phyloP scores from a whole-genome alignment of 2,797 vertebrate species.

The Peromyscus melanophrys region DNA sequence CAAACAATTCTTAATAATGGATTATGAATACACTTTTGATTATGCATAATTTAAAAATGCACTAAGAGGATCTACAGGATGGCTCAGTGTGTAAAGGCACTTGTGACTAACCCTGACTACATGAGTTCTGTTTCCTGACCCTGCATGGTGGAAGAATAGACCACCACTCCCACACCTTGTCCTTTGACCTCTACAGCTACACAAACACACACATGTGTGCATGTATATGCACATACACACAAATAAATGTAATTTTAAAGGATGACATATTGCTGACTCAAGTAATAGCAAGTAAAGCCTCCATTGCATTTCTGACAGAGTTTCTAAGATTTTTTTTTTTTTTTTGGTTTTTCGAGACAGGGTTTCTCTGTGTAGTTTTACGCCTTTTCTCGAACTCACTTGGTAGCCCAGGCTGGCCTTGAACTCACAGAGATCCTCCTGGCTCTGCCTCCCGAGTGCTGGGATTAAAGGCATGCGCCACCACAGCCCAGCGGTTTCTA shows the following conservation, averaged over 20 bases:
- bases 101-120: not conserved
- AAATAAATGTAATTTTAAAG: not conserved
- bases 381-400: too few relatives aligned
- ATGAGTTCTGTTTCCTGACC: not conserved
- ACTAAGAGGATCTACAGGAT: not conserved
- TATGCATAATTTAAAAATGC: slow-evolving; percentile 52
- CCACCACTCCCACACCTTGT: not conserved
- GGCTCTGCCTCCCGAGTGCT: too few relatives aligned
- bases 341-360: too few relatives aligned
- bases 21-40: slow-evolving; percentile 30
- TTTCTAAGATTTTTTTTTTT: not conserved
- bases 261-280: not conserved
- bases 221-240: not conserved
- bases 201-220: not conserved
- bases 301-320: slow-evolving; percentile 44
- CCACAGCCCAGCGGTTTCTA: too few relatives aligned
- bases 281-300: slow-evolving; percentile 53
- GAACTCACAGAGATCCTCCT: too few relatives aligned
- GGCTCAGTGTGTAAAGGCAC: not conserved
- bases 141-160: not conserved
- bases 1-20: slow-evolving; percentile 31
- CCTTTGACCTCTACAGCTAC: not conserved
- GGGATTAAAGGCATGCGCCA: too few relatives aligned
- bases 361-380: too few relatives aligned
- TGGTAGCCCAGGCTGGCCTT: too few relatives aligned